Evolutionary conservation across 2,797 vertebrate genomes (phyloP), one percentile per base, ranked within the genome.

Genomic region (Iguana delicatissima): DNA sequence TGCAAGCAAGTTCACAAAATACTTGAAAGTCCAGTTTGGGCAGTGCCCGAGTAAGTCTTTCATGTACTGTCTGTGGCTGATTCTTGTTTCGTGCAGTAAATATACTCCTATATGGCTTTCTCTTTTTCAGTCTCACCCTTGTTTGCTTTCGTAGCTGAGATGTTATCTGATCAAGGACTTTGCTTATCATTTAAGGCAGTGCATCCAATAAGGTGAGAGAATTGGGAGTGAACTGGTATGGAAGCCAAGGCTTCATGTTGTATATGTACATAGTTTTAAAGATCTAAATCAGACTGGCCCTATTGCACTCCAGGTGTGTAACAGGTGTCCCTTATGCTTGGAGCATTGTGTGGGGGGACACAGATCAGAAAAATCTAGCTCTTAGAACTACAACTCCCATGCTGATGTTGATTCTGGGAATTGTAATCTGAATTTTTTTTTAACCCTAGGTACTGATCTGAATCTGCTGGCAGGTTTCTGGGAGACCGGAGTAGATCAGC

Each of bases 101-200:
- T 16, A 22, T 35, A 29, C 5, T 85, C 6, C 50, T 69, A 10
- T 29, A n/a, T 35, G 42, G 32, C 8, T 10, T 80, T 50, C 59
- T 64, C 29, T 50, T 42, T 32, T 32, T 26, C 91, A 55, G 1
- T 84, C 92, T 80, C 0, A 0, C 42, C 85, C 24, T 86, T 89
- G 59, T 89, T 91, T 94, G 38, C 67, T 92, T 94, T 69, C 90
- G 86, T 4, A 91, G 59, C 1, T 12, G 91, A 69, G 84, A 55
- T 20, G 26, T 59, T 82, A 85, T 42, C 20, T 81, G 35, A 72
- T 67, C 90, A 86, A 93, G 62, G 83, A 85, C 81, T 93, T 93
- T 76, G 64, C 12, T 83, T 87, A 93, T 90, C 42, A 50, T 35
- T 46, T 0, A 80, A 22, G 64, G 59, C 84, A 86, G 64, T 24